Percentiles rank a stretch among this genome's conserved stretches.
phyloP scores from a whole-genome alignment of 2,113 vertebrate genomes.

The Thalassoma bifasciatum region DNA sequence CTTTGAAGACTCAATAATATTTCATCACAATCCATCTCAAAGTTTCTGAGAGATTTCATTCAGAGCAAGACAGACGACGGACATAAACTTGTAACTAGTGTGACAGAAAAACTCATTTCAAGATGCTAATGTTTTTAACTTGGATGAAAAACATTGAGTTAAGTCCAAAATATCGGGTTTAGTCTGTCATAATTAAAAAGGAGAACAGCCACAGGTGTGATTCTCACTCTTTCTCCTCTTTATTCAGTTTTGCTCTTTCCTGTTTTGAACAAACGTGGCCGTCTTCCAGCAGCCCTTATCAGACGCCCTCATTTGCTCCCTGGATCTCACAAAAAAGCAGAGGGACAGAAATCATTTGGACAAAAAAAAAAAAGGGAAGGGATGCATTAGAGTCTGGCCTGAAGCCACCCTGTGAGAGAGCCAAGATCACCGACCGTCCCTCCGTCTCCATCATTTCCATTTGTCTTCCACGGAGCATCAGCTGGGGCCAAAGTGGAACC shows the following conservation, averaged over 20 bases:
- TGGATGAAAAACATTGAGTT: neutral
- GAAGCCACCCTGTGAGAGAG: slow-evolving; percentile 80
- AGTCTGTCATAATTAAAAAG: neutral
- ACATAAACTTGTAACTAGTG: neutral
- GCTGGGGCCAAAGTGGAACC: slow-evolving; percentile 57
- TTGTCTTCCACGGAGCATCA: slow-evolving; percentile 66
- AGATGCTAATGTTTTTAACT: neutral
- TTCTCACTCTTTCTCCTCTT: neutral
- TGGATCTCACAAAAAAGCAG: slow-evolving; percentile 48
- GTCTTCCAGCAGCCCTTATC: slow-evolving; percentile 49
- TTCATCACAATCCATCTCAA: neutral
- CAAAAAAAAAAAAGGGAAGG: slow-evolving; percentile 64
- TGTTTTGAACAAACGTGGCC: slow-evolving; percentile 43
- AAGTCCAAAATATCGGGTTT: neutral
- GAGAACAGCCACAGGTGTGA: slow-evolving; percentile 12
- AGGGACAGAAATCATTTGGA: slow-evolving; percentile 71
- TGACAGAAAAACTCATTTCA: neutral
- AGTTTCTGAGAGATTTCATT: too few relatives aligned
- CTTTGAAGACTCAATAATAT: neutral
- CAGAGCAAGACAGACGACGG: too few relatives aligned
- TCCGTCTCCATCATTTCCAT: slow-evolving; percentile 51
- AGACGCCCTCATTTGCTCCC: slow-evolving; percentile 43
- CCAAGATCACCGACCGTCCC: slow-evolving; percentile 63
- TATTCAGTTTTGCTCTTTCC: slow-evolving; percentile 12
- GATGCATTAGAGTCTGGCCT: slow-evolving; percentile 85